A percentile compares a stretch with the other conserved stretches of the same genome.
Conservation (phyloP, 92 coral and sea anemone species). For the Parazoanthus atlanticus region DNA sequence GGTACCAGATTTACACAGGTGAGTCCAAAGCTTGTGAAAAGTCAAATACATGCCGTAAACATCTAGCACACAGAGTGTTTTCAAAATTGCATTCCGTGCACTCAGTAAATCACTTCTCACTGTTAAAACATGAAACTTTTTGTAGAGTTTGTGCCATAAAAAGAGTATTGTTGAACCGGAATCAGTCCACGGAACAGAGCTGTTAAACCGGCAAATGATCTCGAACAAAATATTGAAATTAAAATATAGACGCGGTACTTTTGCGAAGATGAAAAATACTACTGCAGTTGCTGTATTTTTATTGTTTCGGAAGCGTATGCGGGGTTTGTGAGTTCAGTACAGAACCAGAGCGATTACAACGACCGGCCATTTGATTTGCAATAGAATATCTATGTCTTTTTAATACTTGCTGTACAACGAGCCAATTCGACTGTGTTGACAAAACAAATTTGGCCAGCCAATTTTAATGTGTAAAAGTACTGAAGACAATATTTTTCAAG, state of each 20-base stretch:
- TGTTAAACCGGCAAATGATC: conserved; percentile 13
- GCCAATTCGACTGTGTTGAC: not conserved
- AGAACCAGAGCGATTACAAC: not conserved
- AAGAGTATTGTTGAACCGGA: not conserved
- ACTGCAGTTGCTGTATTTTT: not conserved
- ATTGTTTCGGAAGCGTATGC: not conserved
- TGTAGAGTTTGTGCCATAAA: too few species aligned
- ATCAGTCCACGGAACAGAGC: too few species aligned
- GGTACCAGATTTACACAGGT: not conserved
- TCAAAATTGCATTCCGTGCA: not conserved
- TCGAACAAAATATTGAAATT: not conserved
- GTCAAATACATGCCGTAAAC: not conserved
- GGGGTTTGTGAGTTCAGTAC: not conserved
- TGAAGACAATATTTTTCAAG: not conserved
- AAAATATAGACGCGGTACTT: not conserved
- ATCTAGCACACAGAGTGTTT: not conserved
- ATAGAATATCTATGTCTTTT: not conserved
- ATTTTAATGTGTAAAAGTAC: not conserved
- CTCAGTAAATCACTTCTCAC: not conserved
- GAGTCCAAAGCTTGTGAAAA: not conserved
- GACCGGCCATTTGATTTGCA: not conserved
- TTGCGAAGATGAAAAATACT: not conserved
- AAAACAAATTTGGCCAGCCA: not conserved
- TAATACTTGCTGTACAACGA: not conserved
- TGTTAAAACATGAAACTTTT: too few species aligned